Base-by-base conservation (phyloP, 2,113 vertebrate species). In the Ctenomys sociabilis region DNA sequence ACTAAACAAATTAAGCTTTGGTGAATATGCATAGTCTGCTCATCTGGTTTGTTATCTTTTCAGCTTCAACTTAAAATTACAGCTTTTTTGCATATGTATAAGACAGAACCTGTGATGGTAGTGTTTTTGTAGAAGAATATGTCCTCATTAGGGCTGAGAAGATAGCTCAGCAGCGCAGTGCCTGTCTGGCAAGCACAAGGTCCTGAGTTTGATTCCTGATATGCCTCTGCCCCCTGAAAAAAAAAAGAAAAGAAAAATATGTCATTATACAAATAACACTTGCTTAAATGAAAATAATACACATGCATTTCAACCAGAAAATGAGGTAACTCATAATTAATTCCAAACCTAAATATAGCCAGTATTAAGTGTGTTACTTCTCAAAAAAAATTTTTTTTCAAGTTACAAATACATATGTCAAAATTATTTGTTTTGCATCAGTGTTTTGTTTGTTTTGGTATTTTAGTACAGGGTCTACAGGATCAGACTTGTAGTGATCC, bases 11-110 rank as follows among this genome's bases (percentile, higher is more conserved):
- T 63, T 72, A 54, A 95, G 32, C 45, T 95, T 96, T 95, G 54
- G 54, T 88, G 95, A 94, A 91, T 96, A 83, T 86, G 45, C 61
- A 21, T 19, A 63, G 19, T 90, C 16, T 94, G 43, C 73, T 95
- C 81, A 90, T 90, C 61, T 95, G 90, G 57, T 80, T 82, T 96
- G 75, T 95, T 93, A 87, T 92, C n/a, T 85, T 95, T 95, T 95
- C 85, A 81, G 32, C 77, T 88, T 95, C 85, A 95, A 93, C 90
- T 94, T 95, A 87, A 37, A 82, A 86, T 14, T 40, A 86, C 35
- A 84, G 22, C 22, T 95, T 90, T 90, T 45, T 59, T 93, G 14
- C 22, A 78, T 45, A 59, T 49, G 57, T 84, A 14, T 88, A 87
- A 94, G 59, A 64, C 84, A 93, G 90, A 26, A 95, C 72, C 16